A percentile compares a stretch with the other conserved stretches of the same genome.
phyloP scores from a whole-genome alignment of 1,140 invertebrate species.

The Mizuhopecten yessoensis region DNA sequence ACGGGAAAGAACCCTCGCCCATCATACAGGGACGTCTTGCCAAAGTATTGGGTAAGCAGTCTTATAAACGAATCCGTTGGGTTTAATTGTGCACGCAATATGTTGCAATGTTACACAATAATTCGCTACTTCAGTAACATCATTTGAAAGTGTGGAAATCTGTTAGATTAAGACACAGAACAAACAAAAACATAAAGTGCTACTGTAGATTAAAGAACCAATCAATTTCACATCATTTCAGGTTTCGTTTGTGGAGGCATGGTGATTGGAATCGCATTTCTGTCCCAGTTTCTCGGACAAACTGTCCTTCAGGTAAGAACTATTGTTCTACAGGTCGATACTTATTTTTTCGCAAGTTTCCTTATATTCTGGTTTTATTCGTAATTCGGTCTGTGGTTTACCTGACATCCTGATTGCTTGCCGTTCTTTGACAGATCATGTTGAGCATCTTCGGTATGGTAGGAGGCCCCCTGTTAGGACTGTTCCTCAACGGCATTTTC shows the following conservation, averaged over 20 bases:
- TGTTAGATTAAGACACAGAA: too few species aligned
- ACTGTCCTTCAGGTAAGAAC: conserved; percentile 68
- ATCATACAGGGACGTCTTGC: conserved; percentile 62
- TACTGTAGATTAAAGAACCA: too few species aligned
- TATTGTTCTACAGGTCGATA: conserved; percentile 75
- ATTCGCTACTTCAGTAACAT: too few species aligned
- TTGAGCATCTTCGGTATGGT: conserved; percentile 78
- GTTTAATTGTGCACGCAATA: too few species aligned
- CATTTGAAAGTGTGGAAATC: too few species aligned
- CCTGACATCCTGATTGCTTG: too few species aligned
- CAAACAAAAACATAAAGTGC: too few species aligned
- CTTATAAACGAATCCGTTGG: too few species aligned
- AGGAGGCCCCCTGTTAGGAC: conserved; percentile 72
- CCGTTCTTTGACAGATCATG: conserved; percentile 84
- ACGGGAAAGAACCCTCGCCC: conserved; percentile 50
- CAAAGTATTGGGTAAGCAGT: conserved; percentile 64
- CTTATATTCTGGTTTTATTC: too few species aligned
- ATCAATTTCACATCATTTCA: conserved; percentile 43
- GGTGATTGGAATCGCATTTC: conserved; percentile 69
- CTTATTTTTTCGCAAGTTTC: too few species aligned
- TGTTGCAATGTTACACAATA: too few species aligned
- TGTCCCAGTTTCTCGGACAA: conserved; percentile 68
- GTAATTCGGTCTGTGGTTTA: too few species aligned
- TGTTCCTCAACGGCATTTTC: conserved; percentile 74
- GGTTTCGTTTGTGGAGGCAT: conserved; percentile 65